Base-by-base conservation (phyloP, 2,888 invertebrate genomes). In the Caenorhabditis macrosperma region DNA sequence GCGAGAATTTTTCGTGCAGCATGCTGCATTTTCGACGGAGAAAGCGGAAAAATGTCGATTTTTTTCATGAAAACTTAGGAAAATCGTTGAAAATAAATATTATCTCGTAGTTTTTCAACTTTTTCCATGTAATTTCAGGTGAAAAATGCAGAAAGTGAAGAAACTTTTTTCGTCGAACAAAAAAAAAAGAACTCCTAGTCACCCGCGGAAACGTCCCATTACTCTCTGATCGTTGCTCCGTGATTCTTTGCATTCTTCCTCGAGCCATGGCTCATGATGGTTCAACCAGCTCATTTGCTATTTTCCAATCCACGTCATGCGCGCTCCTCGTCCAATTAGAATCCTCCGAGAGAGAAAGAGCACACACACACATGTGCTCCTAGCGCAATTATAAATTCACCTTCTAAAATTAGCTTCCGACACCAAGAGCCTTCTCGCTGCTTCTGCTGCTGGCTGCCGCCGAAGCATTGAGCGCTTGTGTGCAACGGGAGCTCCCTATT, bases 321-420 rank as follows among this genome's bases (percentile, higher is more conserved):
- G n/a, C n/a, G n/a, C n/a, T n/a, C n/a, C 28, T 59, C 26, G 5
- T 24, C 68, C 60, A 69, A 69, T 69, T 69, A 41, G 41, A n/a
- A n/a, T n/a, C n/a, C n/a, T n/a, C n/a, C n/a, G n/a, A n/a, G n/a
- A n/a, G n/a, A 24, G 28, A n/a, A 50, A 26, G 17, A 41, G 12
- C 30, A n/a, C 66, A 30, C 44, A 24, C 24, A 33, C 6, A 33
- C 5, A 33, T 15, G 26, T 30, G 26, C 44, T 33, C 57, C 22
- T 17, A 7, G 22, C 55, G n/a, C 60, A 69, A 69, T 69, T 69
- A 69, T 69, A 41, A 69, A 69, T 69, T 69, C 68, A 69, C 52
- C 50, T n/a, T 69, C 68, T 55, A 52, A 60, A 69, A 60, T 69
- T 59, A 38, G 68, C 57, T 17, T 20, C 17, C 10, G 15, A 22